A percentile compares a stretch with the other conserved stretches of the same genome.
Conservation (phyloP, 1,140 invertebrate species). For the Panagrolaimus sp. region DNA sequence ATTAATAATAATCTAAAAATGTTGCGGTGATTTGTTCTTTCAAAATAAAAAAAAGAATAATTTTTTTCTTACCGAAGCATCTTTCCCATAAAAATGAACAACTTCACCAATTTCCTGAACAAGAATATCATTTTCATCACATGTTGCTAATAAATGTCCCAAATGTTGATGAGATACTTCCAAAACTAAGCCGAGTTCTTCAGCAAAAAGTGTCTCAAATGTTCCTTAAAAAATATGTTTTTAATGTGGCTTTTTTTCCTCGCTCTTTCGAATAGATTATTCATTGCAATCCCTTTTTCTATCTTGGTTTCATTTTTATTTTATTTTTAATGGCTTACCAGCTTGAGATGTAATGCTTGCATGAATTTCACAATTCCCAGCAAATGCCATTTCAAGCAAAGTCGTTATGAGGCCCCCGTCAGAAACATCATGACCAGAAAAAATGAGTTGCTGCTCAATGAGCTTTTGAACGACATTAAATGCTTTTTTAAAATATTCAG, state of each 20-base stretch:
- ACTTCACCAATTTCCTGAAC: constrained; percentile 69
- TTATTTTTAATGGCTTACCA: constrained; percentile 63
- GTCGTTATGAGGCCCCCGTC: constrained; percentile 87
- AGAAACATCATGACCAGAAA: constrained; percentile 90
- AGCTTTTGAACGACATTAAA: constrained; percentile 78
- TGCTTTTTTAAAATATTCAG: constrained; percentile 66
- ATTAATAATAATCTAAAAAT: constrained; percentile 63
- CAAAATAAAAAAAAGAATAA: not conserved
- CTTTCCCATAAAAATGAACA: constrained; percentile 65
- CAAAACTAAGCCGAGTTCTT: constrained; percentile 3
- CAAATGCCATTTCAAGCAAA: constrained; percentile 88
- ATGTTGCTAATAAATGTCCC: not conserved
- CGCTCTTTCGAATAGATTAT: too few relatives aligned
- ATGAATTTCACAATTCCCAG: constrained; percentile 73
- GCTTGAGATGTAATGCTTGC: constrained; percentile 68
- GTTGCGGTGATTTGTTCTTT: too few relatives aligned
- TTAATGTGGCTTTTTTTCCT: too few relatives aligned
- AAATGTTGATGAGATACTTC: constrained; percentile 11
- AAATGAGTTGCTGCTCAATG: constrained; percentile 70
- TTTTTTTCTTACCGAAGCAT: constrained; percentile 63
- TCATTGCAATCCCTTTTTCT: too few relatives aligned
- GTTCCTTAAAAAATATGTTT: not conserved
- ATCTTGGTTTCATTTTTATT: too few relatives aligned
- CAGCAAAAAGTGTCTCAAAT: constrained; percentile 1
- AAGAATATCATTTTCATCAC: constrained; percentile 19